Evolutionary conservation across 2,888 invertebrate genomes (phyloP).

Genomic region (Balanococcus diminutus): DNA sequence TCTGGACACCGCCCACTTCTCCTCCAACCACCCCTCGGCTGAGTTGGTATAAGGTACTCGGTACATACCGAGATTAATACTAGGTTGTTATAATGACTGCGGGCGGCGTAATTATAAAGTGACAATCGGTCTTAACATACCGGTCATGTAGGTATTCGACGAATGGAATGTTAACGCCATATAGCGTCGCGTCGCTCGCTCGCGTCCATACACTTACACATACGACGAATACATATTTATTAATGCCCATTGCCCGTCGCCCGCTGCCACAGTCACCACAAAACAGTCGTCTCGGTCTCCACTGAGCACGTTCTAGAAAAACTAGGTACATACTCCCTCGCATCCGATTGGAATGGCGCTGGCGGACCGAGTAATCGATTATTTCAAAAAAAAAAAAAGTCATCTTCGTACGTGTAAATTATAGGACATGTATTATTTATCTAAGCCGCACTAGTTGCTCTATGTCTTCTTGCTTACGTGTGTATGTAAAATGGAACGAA

Average conservation of each 20-base stretch:
- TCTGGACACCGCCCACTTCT: too few species aligned
- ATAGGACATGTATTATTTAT: too few species aligned
- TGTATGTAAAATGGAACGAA: too few species aligned
- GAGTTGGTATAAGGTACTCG: too few species aligned
- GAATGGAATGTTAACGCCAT: background rate
- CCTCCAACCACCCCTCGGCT: too few species aligned
- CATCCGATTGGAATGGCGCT: too few species aligned
- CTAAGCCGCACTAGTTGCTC: too few species aligned
- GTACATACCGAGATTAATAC: background rate
- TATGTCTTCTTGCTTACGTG: too few species aligned
- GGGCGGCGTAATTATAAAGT: background rate
- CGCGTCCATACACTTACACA: too few species aligned
- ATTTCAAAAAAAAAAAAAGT: too few species aligned
- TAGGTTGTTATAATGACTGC: background rate
- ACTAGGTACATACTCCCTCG: background rate
- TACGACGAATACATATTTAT: background rate
- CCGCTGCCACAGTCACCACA: background rate
- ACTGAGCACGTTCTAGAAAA: background rate
- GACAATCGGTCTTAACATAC: background rate
- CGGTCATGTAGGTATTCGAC: background rate
- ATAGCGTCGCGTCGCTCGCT: background rate
- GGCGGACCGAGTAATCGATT: too few species aligned
- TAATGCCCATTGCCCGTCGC: background rate
- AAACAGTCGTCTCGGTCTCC: background rate
- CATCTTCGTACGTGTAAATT: too few species aligned